Evolutionary conservation across 2,797 vertebrate species (phyloP).

Genomic region (Tokudaia muenninki): DNA sequence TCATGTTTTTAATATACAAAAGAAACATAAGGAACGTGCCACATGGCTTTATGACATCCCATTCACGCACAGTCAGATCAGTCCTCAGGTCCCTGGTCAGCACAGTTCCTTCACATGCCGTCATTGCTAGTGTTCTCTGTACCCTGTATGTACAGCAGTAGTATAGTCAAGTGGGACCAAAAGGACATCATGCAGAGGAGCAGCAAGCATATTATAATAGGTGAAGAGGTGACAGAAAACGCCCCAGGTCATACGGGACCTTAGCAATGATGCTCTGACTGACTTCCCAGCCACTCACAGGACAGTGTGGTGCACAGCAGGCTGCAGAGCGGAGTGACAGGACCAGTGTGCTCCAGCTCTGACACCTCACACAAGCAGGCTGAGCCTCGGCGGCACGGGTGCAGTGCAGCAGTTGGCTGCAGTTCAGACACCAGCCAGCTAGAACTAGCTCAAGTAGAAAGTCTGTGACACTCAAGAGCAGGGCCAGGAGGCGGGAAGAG

Average conservation of each 20-base stretch:
- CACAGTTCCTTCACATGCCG: background rate
- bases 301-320: background rate
- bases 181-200: background rate
- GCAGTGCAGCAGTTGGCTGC: no score
- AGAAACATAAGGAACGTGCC: background rate
- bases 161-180: background rate
- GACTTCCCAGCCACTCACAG: background rate
- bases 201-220: background rate
- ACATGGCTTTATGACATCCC: background rate
- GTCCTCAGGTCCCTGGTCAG: no score
- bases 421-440: background rate
- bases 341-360: background rate
- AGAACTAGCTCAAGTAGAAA: background rate
- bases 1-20: background rate
- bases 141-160: background rate
- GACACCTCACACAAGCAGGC: background rate
- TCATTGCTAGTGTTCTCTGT: background rate
- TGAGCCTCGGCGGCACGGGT: background rate
- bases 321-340: background rate
- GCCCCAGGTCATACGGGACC: background rate
- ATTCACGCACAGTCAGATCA: background rate
- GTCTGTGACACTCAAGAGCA: background rate
- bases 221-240: background rate
- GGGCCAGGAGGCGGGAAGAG: background rate
- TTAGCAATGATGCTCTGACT: background rate